These are phyloP conservation scores for Drosophila arawakana DNA, from an alignment of 1,140 invertebrate species.

Conservation along the genomic window DNA sequence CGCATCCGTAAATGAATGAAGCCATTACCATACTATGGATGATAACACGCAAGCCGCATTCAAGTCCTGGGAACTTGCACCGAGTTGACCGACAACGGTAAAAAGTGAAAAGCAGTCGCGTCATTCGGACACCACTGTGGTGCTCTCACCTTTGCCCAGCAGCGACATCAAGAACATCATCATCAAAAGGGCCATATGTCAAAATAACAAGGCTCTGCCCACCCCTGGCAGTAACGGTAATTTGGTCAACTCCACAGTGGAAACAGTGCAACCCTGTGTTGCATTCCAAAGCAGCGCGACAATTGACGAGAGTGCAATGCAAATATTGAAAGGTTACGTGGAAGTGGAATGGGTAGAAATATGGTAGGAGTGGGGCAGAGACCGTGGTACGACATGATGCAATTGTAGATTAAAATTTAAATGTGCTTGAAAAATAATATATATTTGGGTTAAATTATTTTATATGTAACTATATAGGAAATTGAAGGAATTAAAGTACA, in stretches of 20 bases:
- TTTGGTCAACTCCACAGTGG: constrained; percentile 4
- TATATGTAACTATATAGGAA: too few species aligned
- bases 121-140: constrained; percentile 53
- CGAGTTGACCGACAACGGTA: constrained; percentile 51
- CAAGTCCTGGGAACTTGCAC: constrained; percentile 60
- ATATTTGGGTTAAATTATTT: too few species aligned
- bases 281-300: constrained; percentile 71
- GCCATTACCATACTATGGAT: constrained; percentile 55
- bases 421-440: too few species aligned
- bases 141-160: constrained; percentile 22
- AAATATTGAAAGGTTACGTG: constrained; percentile 56
- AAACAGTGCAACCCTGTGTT: constrained; percentile 55
- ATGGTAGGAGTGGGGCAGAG: constrained; percentile 26
- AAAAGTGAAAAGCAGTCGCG: constrained; percentile 76
- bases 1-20: constrained; percentile 72
- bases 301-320: constrained; percentile 61
- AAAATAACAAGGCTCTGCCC: constrained; percentile 63
- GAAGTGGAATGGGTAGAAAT: constrained; percentile 7
- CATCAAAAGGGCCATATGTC: constrained; percentile 78
- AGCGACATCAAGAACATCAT: constrained; percentile 42
- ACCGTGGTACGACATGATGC: too few species aligned
- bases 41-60: constrained; percentile 57
- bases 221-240: constrained; percentile 53
- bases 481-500: too few species aligned
- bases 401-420: too few species aligned